Percentiles rank a stretch among this genome's conserved stretches.
These are phyloP conservation scores for Cygnus atratus DNA, from an alignment of 2,113 vertebrate species.

Conservation along the genomic window DNA sequence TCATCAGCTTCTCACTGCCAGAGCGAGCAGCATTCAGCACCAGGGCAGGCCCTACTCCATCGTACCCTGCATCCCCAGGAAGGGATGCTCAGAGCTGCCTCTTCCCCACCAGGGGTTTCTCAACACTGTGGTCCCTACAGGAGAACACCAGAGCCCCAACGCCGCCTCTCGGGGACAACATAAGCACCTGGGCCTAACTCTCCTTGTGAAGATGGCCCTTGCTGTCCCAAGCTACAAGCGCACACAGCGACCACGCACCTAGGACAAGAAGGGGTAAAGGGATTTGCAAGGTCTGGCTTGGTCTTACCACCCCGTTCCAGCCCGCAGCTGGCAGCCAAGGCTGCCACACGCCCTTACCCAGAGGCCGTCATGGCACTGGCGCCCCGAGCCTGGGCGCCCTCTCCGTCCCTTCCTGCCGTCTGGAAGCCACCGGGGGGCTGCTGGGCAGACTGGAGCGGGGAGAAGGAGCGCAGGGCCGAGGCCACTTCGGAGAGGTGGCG, in stretches of 20 bases:
- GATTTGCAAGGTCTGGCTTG: neutral
- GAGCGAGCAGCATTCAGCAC: neutral
- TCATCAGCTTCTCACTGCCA: neutral
- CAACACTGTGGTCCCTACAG: neutral
- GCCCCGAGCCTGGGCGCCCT: constrained; percentile 67
- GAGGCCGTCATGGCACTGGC: constrained; percentile 84
- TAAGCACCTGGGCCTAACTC: neutral
- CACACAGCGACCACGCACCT: neutral
- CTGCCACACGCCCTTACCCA: constrained; percentile 76
- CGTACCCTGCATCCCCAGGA: neutral
- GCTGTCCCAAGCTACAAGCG: neutral
- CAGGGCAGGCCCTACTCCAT: neutral
- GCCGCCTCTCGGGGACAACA: neutral
- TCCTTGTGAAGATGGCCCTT: neutral
- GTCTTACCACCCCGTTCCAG: neutral
- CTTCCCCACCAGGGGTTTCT: neutral
- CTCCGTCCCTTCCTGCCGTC: constrained; percentile 34
- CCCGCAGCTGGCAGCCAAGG: neutral
- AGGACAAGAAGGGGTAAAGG: neutral
- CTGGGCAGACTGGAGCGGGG: constrained; percentile 85
- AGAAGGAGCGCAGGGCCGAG: constrained; percentile 90
- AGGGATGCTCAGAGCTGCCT: neutral
- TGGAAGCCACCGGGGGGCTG: constrained; percentile 75
- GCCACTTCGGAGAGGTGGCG: constrained; percentile 86
- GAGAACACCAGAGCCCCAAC: neutral